These are phyloP conservation scores for Leptinotarsa undecemlineata DNA, from an alignment of 1,140 invertebrate genomes.

Conservation along the genomic window DNA sequence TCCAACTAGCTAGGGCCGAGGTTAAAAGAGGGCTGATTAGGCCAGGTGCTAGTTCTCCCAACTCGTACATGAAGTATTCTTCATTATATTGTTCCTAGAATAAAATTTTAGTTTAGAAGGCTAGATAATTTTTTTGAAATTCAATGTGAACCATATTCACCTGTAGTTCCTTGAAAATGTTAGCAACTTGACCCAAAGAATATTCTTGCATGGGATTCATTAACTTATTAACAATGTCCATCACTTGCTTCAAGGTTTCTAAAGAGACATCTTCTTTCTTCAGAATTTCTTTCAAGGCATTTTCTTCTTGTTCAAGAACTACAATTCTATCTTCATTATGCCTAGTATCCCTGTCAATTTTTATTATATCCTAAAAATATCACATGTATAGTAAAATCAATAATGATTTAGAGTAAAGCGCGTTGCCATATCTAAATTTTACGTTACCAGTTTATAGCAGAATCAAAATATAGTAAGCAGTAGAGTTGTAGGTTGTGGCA, in stretches of 20 bases:
- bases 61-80: constrained; percentile 63
- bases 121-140: not conserved
- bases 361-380: constrained; percentile 75
- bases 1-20: constrained; percentile 71
- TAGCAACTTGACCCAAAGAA: constrained; percentile 72
- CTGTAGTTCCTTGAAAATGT: constrained; percentile 76
- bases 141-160: constrained; percentile 46
- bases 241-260: constrained; percentile 71
- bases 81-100: constrained; percentile 61
- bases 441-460: too few relatives aligned
- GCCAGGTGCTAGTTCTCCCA: constrained; percentile 68
- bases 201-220: constrained; percentile 63
- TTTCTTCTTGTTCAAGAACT: constrained; percentile 78
- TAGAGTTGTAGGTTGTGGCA: too few relatives aligned
- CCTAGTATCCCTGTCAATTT: constrained; percentile 79
- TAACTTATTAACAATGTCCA: constrained; percentile 72
- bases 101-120: not conserved
- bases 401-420: too few relatives aligned
- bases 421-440: too few relatives aligned
- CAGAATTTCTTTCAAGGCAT: constrained; percentile 70
- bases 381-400: too few relatives aligned
- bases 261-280: constrained; percentile 76
- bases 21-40: constrained; percentile 71
- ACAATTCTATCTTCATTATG: constrained; percentile 78
- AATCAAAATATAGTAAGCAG: too few relatives aligned